A percentile compares a stretch with the other conserved stretches of the same genome.
Conservation (phyloP, 2,113 vertebrate species). For the Tragelaphus buxtoni region DNA sequence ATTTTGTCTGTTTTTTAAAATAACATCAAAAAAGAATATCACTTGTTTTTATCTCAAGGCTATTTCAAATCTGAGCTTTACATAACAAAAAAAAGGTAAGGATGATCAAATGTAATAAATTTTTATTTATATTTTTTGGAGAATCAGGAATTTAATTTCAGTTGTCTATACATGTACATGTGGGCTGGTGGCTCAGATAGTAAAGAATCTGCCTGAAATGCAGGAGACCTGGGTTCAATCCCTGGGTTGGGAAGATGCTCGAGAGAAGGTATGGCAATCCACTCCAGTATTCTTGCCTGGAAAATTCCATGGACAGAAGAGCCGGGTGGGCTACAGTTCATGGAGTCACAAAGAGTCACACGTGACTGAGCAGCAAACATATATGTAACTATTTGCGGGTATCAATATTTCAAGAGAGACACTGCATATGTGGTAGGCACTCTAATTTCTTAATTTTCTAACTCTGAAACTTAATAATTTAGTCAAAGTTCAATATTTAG, state of each 20-base stretch:
- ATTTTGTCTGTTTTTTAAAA: neutral
- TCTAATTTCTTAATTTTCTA: neutral
- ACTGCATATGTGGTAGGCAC: neutral
- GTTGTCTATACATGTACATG: neutral
- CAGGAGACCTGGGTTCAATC: neutral
- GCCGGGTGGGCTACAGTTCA: neutral
- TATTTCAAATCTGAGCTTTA: constrained; percentile 1
- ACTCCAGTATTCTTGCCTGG: neutral
- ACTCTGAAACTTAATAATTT: neutral
- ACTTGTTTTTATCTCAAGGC: neutral
- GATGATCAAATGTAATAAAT: neutral
- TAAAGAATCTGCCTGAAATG: neutral
- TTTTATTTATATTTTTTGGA: neutral
- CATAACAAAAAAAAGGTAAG: neutral
- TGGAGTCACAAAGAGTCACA: neutral
- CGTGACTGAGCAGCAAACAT: neutral
- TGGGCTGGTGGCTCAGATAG: neutral
- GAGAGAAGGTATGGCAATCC: neutral
- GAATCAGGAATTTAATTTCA: neutral
- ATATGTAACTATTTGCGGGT: neutral
- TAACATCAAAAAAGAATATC: neutral
- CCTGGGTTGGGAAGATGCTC: neutral
- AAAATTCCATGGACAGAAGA: neutral
- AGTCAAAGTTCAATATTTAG: neutral
- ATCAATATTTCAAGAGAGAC: neutral